Base-by-base conservation (phyloP, 1,140 invertebrate species). In the Drosophila kohkoa region DNA sequence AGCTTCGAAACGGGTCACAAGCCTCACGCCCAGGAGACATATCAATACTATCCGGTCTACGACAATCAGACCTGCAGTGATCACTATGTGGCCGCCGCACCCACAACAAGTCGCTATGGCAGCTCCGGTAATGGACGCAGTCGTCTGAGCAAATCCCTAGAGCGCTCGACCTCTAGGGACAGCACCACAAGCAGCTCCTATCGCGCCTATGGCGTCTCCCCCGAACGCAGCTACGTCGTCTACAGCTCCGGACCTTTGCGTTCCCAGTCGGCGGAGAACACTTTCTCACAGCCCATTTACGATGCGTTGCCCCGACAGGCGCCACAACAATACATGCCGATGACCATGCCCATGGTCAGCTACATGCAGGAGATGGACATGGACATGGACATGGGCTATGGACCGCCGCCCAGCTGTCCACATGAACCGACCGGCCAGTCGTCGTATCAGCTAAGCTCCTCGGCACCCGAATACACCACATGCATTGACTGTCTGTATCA, bases 401-500 rank as follows among this genome's bases (percentile, higher is more conserved):
- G 62, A n/a, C 57, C 46, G 0, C 41, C 63, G 11, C 30, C 63
- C 32, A 55, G 70, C 55, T 63, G 90, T 51, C 76, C 75, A 5
- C 91, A 92, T 35, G 91, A 92, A 8, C 82, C 74, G 3, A 48
- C 68, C n/a, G 74, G 74, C 25, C 63, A 62, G 48, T 35, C 94
- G 92, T 10, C 93, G 92, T 43, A 94, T 93, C 71, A 92, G 92
- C 68, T 93, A 93, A 93, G 93, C 93, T 88, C 93, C 93, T 78
- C 95, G 94, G 85, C 94, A 93, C 93, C 95, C 25, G 95, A 95
- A 73, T 94, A 95, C 60, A 94, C 95, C 25, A 95, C 95, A 16
- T 95, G 95, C 92, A 94, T 95, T 64, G 94, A 95, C 80, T 96
- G 95, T 77, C 94, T 95, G 82, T 94, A 93, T 52, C 94, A 94